Evolutionary conservation across 2,888 invertebrate species (phyloP), one percentile per base, ranked within the genome.

Genomic region (Agrotis puta): DNA sequence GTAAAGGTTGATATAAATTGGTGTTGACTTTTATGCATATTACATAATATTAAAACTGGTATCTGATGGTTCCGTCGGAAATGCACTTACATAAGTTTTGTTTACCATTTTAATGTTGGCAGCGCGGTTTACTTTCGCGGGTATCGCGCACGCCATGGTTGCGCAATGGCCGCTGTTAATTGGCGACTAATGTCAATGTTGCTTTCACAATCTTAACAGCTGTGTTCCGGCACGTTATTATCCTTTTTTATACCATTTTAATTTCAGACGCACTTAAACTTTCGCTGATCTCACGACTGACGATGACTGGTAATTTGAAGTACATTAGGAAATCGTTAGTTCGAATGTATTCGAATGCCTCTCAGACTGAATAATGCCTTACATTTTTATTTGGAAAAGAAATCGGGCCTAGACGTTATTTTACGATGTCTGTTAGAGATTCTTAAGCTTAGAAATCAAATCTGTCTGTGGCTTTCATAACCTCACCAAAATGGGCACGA

Each of bases 181-280:
- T 93, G 92, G 86, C 86, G 85, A 86, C 91, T 94, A 94, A 95
- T 94, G 94, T 94, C 95, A 94, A 94, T 94, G 94, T 92, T 94
- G 89, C 94, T 95, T 95, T 95, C 95, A 94, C 95, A 92, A 92
- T 82, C 74, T 81, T 89, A 87, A 87, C 85, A 83, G 85, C 81
- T 85, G 79, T 89, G 91, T 92, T 93, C 92, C 92, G 90, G 88
- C 85, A 84, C 79, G 79, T 84, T 87, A 89, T 91, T 90, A 89
- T 91, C 87, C 89, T 92, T 91, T 90, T 92, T 86, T 89, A 88
- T 90, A 90, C 84, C 73, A 81, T 88, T 81, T 83, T 88, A 83
- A 86, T 90, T 91, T 88, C 81, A 87, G 86, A 85, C 83, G 83
- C 81, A 86, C 72, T 89, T 88, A 82, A 85, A 89, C 93, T 92